phyloP scores from a whole-genome alignment of 1,140 invertebrate genomes.

The Lerema accius region DNA sequence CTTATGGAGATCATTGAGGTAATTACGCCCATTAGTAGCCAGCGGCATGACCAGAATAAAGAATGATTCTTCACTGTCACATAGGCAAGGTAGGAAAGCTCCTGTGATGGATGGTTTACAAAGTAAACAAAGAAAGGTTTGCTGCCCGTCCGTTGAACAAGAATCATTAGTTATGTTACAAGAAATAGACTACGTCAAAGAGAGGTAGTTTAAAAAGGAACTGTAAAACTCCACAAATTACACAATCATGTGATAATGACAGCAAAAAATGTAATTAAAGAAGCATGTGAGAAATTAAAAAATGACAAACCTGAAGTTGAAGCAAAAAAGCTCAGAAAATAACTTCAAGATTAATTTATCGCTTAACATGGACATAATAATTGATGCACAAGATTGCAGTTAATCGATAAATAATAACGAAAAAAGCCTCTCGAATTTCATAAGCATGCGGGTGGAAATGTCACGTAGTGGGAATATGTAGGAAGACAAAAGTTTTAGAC shows the following conservation, averaged over 20 bases:
- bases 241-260: too few relatives aligned
- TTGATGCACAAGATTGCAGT: not conserved
- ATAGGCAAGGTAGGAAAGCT: constrained; percentile 1
- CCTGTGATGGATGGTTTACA: not conserved
- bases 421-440: constrained; percentile 42
- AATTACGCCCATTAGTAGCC: constrained; percentile 14
- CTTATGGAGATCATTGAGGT: constrained; percentile 13
- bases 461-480: constrained; percentile 26
- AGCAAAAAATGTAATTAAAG: too few relatives aligned
- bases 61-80: constrained; percentile 18
- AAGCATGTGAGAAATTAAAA: too few relatives aligned
- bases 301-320: too few relatives aligned
- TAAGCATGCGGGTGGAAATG: constrained; percentile 44
- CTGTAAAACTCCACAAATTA: too few relatives aligned
- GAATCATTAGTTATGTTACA: not conserved
- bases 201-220: too few relatives aligned
- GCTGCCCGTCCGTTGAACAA: not conserved
- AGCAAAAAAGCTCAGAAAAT: not conserved
- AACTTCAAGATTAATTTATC: too few relatives aligned
- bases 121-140: not conserved
- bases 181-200: not conserved
- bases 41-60: constrained; percentile 6
- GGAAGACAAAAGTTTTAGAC: constrained; percentile 43
- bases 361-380: not conserved
- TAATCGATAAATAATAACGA: constrained; percentile 48